phyloP scores from a whole-genome alignment of 1,140 invertebrate genomes.

The Maconellicoccus hirsutus region DNA sequence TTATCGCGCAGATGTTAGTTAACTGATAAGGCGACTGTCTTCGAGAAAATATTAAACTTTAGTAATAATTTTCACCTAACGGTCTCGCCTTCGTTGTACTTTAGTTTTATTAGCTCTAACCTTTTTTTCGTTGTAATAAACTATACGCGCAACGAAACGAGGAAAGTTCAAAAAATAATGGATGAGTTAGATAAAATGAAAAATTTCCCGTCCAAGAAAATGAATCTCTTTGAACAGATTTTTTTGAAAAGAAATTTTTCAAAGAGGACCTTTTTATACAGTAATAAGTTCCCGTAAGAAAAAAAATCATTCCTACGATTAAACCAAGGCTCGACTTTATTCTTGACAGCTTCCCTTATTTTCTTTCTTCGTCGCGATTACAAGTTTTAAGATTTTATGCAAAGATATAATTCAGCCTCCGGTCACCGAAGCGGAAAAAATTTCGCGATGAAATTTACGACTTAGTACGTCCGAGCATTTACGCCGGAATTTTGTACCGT shows the following conservation, averaged over 20 bases:
- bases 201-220: neutral
- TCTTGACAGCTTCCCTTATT: neutral
- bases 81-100: neutral
- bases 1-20: neutral
- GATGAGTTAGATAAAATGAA: neutral
- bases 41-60: constrained; percentile 5
- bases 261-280: neutral
- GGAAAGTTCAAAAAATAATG: neutral
- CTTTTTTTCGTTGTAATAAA: neutral
- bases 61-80: constrained; percentile 9
- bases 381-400: neutral
- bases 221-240: constrained; percentile 9
- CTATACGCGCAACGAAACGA: neutral
- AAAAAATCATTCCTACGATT: neutral
- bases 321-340: neutral
- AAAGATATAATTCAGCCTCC: neutral
- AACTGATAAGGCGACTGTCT: neutral
- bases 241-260: constrained; percentile 10
- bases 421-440: too few species aligned
- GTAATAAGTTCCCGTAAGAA: neutral
- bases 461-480: too few species aligned
- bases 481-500: too few species aligned
- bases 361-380: neutral
- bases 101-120: neutral
- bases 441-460: too few species aligned